Evolutionary conservation across 92 coral and sea anemone genomes (phyloP), one percentile per base, ranked within the genome.

Genomic region (Parazoanthus atlanticus): DNA sequence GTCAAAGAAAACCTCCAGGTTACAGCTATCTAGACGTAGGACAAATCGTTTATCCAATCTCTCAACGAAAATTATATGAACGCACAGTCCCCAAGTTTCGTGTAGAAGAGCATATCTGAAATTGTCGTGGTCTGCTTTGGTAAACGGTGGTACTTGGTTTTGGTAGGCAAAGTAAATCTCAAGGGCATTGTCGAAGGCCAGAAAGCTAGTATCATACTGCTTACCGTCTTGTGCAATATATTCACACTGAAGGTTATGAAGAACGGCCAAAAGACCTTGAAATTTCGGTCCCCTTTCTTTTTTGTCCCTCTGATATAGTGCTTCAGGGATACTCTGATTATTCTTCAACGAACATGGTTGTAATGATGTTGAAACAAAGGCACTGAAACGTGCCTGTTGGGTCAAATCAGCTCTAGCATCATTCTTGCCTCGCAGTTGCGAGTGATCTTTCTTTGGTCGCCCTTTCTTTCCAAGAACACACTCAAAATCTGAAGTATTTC

Each of bases 71-170:
- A 85, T 70, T 26, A 85, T 43, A 25, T 85, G 38, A 41, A 85
- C 89, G 38, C 89, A 85, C 17, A 85, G 81, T 3, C 89, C 89
- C 89, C 89, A 85, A 72, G 30, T 1, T 73, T 85, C 66, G 31
- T 85, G 89, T 3, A 85, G 31, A 40, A 85, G 89, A 6, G 89
- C 89, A 70, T n/a, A n/a, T n/a, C n/a, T n/a, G n/a, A n/a, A n/a
- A n/a, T n/a, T n/a, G n/a, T n/a, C n/a, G n/a, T n/a, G n/a, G n/a
- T n/a, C n/a, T n/a, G n/a, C n/a, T n/a, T n/a, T n/a, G n/a, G n/a
- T n/a, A n/a, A n/a, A n/a, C n/a, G n/a, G n/a, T n/a, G n/a, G n/a
- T n/a, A n/a, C n/a, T n/a, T n/a, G n/a, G n/a, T n/a, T n/a, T n/a
- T n/a, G n/a, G n/a, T n/a, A n/a, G n/a, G n/a, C n/a, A n/a, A n/a